These are phyloP conservation scores for Eugnorisma glareosa DNA, from an alignment of 2,888 invertebrate species.

Conservation along the genomic window DNA sequence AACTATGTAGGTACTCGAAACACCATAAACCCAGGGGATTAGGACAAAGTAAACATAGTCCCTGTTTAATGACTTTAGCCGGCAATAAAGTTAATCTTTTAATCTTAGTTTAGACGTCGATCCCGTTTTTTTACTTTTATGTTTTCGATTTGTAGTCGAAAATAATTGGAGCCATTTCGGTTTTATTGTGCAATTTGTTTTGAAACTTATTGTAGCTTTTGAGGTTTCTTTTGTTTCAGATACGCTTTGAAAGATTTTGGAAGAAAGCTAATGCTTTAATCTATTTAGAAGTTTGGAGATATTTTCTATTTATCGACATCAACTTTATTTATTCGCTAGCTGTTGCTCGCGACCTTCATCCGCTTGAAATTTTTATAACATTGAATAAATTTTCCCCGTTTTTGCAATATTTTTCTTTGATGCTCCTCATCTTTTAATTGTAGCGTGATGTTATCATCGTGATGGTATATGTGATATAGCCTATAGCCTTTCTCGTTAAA, in stretches of 20 bases:
- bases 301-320: not conserved
- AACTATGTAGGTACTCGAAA: conserved; percentile 34
- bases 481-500: too few species aligned
- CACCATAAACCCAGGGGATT: conserved; percentile 56
- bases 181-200: conserved; percentile 27
- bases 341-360: too few species aligned
- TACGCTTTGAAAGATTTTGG: not conserved
- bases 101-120: conserved; percentile 67
- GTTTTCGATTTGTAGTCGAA: conserved; percentile 20
- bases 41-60: conserved; percentile 53
- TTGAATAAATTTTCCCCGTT: too few species aligned
- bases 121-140: conserved; percentile 52
- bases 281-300: not conserved
- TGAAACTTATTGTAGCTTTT: not conserved
- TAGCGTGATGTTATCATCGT: too few species aligned
- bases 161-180: conserved; percentile 40
- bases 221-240: not conserved
- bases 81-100: conserved; percentile 70
- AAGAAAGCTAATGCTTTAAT: not conserved
- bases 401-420: too few species aligned
- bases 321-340: not conserved
- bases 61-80: conserved; percentile 63
- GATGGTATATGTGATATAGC: too few species aligned
- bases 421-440: too few species aligned
- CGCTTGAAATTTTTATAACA: too few species aligned